A percentile compares a stretch with the other conserved stretches of the same genome.
These are phyloP conservation scores for Acarapis woodi DNA, from an alignment of 1,140 invertebrate species.

Conservation along the genomic window DNA sequence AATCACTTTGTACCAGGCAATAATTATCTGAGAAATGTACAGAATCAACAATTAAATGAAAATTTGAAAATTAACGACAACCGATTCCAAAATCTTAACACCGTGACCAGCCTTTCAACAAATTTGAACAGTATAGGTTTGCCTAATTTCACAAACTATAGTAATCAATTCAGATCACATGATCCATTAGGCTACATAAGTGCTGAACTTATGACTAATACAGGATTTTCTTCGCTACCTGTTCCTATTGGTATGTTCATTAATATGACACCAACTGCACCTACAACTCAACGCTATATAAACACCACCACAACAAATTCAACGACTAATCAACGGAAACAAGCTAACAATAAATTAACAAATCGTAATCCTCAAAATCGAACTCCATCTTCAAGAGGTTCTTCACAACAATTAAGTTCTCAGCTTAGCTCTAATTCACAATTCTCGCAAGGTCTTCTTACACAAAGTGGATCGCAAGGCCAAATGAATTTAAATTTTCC, in stretches of 20 bases:
- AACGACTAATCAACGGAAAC: neutral
- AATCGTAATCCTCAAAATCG: neutral
- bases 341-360: neutral
- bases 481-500: constrained; percentile 22
- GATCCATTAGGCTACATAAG: constrained; percentile 82
- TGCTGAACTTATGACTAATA: constrained; percentile 40
- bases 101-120: neutral
- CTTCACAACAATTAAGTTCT: neutral
- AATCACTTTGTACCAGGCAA: constrained; percentile 80
- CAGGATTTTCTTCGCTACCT: constrained; percentile 23
- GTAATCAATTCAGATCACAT: constrained; percentile 36
- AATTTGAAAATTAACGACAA: neutral
- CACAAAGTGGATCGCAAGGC: constrained; percentile 21
- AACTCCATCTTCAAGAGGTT: neutral
- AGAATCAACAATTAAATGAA: constrained; percentile 18
- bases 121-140: neutral
- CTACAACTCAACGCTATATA: constrained; percentile 34
- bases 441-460: constrained; percentile 23
- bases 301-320: constrained; percentile 1
- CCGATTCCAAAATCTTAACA: constrained; percentile 1
- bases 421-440: constrained; percentile 6
- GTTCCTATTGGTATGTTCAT: constrained; percentile 84
- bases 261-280: constrained; percentile 65
- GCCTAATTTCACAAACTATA: constrained; percentile 10
- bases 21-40: constrained; percentile 84